phyloP scores from a whole-genome alignment of 2,888 invertebrate species.

The Chironomus tentans region DNA sequence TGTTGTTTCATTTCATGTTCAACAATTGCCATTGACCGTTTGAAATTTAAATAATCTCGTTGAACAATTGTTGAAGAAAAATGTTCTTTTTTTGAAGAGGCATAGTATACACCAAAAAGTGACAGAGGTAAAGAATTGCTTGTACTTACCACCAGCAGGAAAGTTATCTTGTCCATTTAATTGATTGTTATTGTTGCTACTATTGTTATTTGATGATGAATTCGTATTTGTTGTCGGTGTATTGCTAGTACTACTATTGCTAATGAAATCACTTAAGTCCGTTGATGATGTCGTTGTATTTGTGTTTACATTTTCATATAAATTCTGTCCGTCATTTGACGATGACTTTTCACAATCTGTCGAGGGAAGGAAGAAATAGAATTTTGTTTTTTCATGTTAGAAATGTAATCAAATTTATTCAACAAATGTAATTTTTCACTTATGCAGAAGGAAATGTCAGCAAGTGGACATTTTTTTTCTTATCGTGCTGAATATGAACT shows the following conservation, averaged over 20 bases:
- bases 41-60: slow-evolving; percentile 12
- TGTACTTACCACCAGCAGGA: slow-evolving; percentile 27
- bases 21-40: slow-evolving; percentile 13
- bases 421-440: neutral
- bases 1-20: slow-evolving; percentile 3
- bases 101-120: neutral
- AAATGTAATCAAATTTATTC: neutral
- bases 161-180: slow-evolving; percentile 27
- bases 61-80: slow-evolving; percentile 1
- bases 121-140: neutral
- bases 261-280: slow-evolving; percentile 27
- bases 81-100: slow-evolving; percentile 1
- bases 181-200: slow-evolving; percentile 24
- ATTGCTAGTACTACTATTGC: slow-evolving; percentile 24
- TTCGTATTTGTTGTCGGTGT: slow-evolving; percentile 22
- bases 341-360: slow-evolving; percentile 25
- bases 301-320: neutral
- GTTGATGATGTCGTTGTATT: slow-evolving; percentile 26
- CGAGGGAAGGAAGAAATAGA: neutral
- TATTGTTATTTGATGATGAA: slow-evolving; percentile 20
- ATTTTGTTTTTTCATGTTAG: neutral
- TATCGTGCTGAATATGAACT: neutral
- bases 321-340: slow-evolving; percentile 2
- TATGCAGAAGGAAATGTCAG: slow-evolving; percentile 9
- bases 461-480: slow-evolving; percentile 16